phyloP scores from a whole-genome alignment of 37 sponge, comb jelly and placozoan species.

The Hexactinellida sp. region DNA sequence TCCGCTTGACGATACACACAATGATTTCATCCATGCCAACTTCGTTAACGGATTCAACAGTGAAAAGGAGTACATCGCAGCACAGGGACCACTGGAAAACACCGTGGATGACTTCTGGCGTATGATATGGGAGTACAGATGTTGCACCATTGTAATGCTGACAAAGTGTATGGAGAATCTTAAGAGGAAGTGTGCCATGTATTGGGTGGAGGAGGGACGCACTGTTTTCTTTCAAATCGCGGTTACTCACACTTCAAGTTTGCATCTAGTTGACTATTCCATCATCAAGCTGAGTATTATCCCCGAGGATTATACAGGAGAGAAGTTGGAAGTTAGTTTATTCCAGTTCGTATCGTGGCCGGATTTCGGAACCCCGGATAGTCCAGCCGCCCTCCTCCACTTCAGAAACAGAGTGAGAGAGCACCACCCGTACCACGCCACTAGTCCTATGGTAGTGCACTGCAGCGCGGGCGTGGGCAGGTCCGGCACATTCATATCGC shows the following conservation, averaged over 20 bases:
- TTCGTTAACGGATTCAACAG: constrained; percentile 51
- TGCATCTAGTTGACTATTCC: constrained; percentile 13
- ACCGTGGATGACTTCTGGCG: constrained; percentile 79
- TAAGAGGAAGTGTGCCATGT: not conserved
- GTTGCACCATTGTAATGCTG: constrained; percentile 54
- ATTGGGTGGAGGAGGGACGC: not conserved
- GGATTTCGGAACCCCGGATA: constrained; percentile 57
- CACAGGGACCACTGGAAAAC: constrained; percentile 69
- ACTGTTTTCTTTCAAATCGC: not conserved
- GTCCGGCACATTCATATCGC: constrained; percentile 66
- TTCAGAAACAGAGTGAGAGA: constrained; percentile 33
- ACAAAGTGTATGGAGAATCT: constrained; percentile 32
- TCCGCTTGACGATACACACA: constrained; percentile 20
- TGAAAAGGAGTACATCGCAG: constrained; percentile 67
- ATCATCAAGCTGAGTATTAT: not conserved
- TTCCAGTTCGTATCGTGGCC: constrained; percentile 71
- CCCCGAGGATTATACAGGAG: not conserved
- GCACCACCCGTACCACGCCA: constrained; percentile 20
- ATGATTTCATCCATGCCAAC: constrained; percentile 64
- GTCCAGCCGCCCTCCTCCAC: constrained; percentile 38
- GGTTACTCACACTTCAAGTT: not conserved
- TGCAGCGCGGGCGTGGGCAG: constrained; percentile 89
- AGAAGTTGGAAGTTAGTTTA: constrained; percentile 23
- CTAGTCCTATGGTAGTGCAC: constrained; percentile 49
- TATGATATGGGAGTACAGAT: constrained; percentile 60